Conservation (phyloP, 2,888 invertebrate species). For the Cordilura impudica region DNA sequence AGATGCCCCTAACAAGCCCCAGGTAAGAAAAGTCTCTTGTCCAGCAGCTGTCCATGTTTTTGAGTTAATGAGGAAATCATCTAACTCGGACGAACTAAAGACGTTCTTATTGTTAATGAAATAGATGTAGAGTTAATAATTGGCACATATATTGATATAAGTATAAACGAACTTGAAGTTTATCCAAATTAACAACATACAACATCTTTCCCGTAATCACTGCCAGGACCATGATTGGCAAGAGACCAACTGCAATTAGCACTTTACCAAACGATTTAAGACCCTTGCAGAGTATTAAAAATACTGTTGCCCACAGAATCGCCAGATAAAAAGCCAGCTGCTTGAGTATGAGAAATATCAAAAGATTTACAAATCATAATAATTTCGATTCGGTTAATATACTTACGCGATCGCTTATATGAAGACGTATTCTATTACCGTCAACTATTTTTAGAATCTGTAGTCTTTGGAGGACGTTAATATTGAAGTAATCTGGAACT, state of each 20-base stretch:
- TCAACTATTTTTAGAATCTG: slow-evolving; percentile 75
- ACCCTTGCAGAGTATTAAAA: slow-evolving; percentile 92
- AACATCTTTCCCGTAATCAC: slow-evolving; percentile 66
- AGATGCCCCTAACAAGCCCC: slow-evolving; percentile 85
- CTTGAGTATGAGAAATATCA: slow-evolving; percentile 77
- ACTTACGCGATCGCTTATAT: slow-evolving; percentile 76
- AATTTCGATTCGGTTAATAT: background rate
- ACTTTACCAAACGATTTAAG: slow-evolving; percentile 80
- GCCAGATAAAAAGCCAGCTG: slow-evolving; percentile 94
- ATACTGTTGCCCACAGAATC: slow-evolving; percentile 93
- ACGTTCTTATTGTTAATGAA: slow-evolving; percentile 79
- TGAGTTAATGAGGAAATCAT: slow-evolving; percentile 89
- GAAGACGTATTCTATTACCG: slow-evolving; percentile 72
- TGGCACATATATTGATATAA: background rate
- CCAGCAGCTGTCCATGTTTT: slow-evolving; percentile 94
- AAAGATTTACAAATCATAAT: slow-evolving; percentile 28
- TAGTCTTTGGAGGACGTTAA: slow-evolving; percentile 84
- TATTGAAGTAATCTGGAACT: slow-evolving; percentile 90
- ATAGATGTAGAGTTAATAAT: background rate
- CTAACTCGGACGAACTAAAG: slow-evolving; percentile 89
- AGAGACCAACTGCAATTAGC: slow-evolving; percentile 86
- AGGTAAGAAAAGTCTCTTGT: slow-evolving; percentile 87
- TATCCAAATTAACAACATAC: slow-evolving; percentile 55
- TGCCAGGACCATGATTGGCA: slow-evolving; percentile 85
- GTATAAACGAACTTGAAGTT: slow-evolving; percentile 68